These are phyloP conservation scores for Hyperopisus bebe DNA, from an alignment of 2,113 vertebrate genomes.

Conservation along the genomic window DNA sequence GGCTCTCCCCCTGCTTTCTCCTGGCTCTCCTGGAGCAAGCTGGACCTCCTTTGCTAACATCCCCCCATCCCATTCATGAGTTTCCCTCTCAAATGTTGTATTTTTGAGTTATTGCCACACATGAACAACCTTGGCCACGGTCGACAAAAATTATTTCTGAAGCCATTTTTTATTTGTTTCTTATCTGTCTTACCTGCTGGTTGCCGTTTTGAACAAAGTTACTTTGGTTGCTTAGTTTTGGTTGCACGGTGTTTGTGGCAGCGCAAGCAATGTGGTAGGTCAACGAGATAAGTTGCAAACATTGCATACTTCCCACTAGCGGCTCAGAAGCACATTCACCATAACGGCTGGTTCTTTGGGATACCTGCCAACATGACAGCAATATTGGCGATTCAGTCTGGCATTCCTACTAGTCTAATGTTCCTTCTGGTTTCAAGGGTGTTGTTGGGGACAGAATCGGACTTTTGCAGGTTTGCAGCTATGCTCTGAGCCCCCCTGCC, in stretches of 20 bases:
- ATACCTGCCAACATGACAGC: background rate
- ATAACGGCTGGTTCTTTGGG: background rate
- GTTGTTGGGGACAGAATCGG: background rate
- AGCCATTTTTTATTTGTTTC: background rate
- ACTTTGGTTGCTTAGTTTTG: background rate
- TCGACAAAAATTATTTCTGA: background rate
- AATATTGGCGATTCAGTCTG: background rate
- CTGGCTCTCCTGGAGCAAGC: background rate
- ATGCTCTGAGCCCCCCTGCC: background rate
- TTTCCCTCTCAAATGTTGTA: background rate
- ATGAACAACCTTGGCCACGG: background rate
- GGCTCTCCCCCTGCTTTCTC: background rate
- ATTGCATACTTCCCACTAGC: background rate
- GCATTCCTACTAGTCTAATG: background rate
- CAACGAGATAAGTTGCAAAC: background rate
- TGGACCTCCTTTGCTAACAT: background rate
- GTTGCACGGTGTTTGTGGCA: background rate
- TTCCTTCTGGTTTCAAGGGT: background rate
- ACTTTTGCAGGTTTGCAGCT: background rate
- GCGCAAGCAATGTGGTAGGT: background rate
- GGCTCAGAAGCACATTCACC: background rate
- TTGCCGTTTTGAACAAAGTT: background rate
- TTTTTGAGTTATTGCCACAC: background rate
- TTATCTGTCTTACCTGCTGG: slow-evolving; percentile 1
- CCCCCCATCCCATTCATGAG: background rate